A percentile compares a stretch with the other conserved stretches of the same genome.
Conservation (phyloP, 2,888 invertebrate species). For the Antitype chi region DNA sequence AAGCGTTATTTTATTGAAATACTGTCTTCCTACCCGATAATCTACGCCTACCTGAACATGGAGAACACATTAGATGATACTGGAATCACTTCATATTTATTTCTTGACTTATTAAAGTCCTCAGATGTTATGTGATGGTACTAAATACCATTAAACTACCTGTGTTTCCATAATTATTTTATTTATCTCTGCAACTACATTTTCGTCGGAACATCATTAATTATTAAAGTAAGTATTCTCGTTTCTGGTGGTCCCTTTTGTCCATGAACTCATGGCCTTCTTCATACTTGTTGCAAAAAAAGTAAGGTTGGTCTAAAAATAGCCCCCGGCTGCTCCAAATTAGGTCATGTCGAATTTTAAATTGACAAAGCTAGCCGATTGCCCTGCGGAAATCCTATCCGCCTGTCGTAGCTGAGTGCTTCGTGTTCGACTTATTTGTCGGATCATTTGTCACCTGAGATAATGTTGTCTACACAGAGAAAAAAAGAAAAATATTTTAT, state of each 20-base stretch:
- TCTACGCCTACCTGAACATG: no score
- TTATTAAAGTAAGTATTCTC: background rate
- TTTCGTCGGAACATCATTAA: background rate
- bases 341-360: background rate
- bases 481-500: no score
- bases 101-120: background rate
- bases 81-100: no score
- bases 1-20: no score
- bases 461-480: no score
- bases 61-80: no score
- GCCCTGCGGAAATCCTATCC: background rate
- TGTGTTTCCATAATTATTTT: background rate
- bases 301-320: background rate
- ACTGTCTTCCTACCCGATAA: no score
- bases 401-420: background rate
- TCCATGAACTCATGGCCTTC: background rate
- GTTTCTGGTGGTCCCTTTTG: background rate
- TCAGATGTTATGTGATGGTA: background rate
- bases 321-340: background rate
- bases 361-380: background rate
- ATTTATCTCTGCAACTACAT: background rate
- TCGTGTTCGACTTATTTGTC: background rate
- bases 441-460: fast-evolving
- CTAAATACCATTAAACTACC: background rate
- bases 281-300: background rate